Base-by-base conservation (phyloP, 1,140 invertebrate species). In the Colletes gigas region DNA sequence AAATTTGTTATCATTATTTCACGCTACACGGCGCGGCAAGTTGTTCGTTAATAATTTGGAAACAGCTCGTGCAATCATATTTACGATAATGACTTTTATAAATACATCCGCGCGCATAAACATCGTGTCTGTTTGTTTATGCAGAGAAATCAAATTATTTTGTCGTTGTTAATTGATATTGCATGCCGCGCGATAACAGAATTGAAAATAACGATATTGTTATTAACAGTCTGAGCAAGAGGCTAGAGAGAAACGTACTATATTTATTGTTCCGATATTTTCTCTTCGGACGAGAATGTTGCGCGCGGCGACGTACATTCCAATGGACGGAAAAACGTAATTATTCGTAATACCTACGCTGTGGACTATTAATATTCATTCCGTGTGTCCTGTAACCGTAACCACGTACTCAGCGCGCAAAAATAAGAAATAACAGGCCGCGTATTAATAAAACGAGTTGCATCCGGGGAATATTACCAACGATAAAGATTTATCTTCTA, bases 291-390 rank as follows among this genome's bases (percentile, higher is more conserved):
- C 3, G 9, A 41, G 47, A 12, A 21, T 30, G 14, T 70, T 50
- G 21, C 55, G 50, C 47, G 39, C 17, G 14, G 3, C 57, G 54
- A 52, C 12, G 39, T 52, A 52, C 83, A 78, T 86, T 75, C 71
- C 83, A 10, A 12, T n/a, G 52, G 10, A 78, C 83, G 86, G 86
- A 88, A 89, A 86, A 89, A 70, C 76, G 80, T 87, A 87, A 90
- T 90, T 91, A 89, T 81, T 85, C 83, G 76, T 87, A 91, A 90
- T 89, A 80, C 60, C 70, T 74, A 70, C 39, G 68, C 77, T 65
- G 47, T 44, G 81, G 17, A 60, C 62, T 88, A 89, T 89, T 89
- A 88, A 90, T 90, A 90, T 87, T 87, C 86, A 88, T 89, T 89
- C 84, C 84, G 57, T 41, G 79, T 68, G 79, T 85, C 79, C 83